These are phyloP conservation scores for Ammospiza maritima DNA, from an alignment of 2,797 vertebrate species.

Conservation along the genomic window DNA sequence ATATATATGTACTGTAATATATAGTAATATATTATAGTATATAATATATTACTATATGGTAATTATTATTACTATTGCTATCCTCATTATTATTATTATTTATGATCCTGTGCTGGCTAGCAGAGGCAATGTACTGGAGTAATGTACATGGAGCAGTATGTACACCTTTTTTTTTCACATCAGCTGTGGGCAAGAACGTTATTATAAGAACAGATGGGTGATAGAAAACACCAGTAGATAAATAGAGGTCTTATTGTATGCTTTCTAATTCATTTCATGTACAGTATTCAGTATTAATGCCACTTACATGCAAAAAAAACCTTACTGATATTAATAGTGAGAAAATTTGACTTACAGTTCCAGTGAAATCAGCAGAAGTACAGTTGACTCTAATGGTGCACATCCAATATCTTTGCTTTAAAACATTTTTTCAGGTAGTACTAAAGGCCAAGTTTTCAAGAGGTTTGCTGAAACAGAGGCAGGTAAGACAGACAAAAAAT, in stretches of 20 bases:
- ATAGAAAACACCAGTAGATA: not conserved
- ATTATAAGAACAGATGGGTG: not conserved
- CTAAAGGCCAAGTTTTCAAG: not conserved
- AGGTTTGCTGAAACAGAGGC: not conserved
- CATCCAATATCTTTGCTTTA: not conserved
- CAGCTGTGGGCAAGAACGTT: not conserved
- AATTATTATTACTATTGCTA: not conserved
- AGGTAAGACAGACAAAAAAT: not conserved
- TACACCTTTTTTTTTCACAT: not conserved
- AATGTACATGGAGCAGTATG: not conserved
- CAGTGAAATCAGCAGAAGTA: not conserved
- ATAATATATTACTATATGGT: no score
- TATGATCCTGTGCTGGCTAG: not conserved
- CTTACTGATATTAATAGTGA: not conserved
- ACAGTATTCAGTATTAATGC: not conserved
- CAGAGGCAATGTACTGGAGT: not conserved
- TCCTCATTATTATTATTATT: not conserved
- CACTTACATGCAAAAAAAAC: not conserved
- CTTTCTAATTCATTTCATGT: not conserved
- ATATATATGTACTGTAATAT: no score
- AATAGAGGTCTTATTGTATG: not conserved
- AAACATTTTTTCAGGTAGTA: not conserved
- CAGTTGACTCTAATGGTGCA: not conserved
- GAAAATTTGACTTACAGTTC: not conserved
- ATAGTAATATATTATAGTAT: no score